A percentile compares a stretch with the other conserved stretches of the same genome.
Conservation (phyloP, 2,888 invertebrate species). For the Neuroscelio doddi region DNA sequence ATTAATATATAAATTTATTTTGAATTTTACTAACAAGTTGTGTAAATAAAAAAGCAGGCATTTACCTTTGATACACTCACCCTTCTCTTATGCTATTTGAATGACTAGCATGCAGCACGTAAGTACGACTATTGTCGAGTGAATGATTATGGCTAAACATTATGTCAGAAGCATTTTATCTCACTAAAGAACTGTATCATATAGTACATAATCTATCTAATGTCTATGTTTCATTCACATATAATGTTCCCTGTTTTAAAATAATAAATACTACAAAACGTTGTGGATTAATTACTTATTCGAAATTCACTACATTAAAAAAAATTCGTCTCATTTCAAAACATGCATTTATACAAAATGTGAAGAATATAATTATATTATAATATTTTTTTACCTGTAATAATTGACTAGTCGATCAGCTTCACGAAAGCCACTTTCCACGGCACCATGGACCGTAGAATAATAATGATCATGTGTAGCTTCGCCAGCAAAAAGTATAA, state of each 20-base stretch:
- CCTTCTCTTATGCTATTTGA: neutral
- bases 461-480: constrained; percentile 79
- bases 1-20: too few relatives aligned
- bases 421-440: constrained; percentile 83
- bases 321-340: constrained; percentile 72
- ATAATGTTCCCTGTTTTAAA: neutral
- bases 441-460: constrained; percentile 82
- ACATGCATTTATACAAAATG: constrained; percentile 73
- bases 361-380: neutral
- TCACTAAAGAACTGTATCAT: too few relatives aligned
- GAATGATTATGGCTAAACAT: neutral
- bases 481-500: constrained; percentile 80
- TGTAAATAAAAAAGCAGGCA: neutral
- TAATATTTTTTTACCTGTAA: constrained; percentile 56
- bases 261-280: neutral
- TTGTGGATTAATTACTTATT: constrained; percentile 9
- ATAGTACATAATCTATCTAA: too few relatives aligned
- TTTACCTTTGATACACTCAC: neutral
- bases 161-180: too few relatives aligned
- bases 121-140: neutral
- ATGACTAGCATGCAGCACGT: neutral
- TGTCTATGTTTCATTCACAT: neutral
- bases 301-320: constrained; percentile 45
- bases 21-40: too few relatives aligned
- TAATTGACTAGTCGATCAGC: constrained; percentile 75